Evolutionary conservation across 1,140 invertebrate genomes (phyloP).

Genomic region (Plectus sambesii): DNA sequence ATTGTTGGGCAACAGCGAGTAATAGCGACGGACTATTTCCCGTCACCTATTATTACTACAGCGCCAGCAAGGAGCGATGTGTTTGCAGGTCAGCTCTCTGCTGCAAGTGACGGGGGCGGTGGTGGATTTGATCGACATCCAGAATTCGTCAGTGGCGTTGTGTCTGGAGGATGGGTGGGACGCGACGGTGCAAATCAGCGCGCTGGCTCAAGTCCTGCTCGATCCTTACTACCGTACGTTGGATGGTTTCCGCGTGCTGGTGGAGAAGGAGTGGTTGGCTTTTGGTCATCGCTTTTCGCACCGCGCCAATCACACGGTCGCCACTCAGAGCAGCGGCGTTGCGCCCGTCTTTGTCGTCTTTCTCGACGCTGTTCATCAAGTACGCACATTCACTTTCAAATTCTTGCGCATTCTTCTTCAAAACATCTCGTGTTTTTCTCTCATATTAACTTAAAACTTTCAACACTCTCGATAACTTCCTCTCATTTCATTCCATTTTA

Average conservation of each 20-base stretch:
- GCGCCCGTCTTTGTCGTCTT: conserved; percentile 93
- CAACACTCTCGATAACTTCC: too few relatives aligned
- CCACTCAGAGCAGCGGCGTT: conserved; percentile 66
- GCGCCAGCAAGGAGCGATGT: conserved; percentile 1
- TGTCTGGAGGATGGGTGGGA: conserved; percentile 95
- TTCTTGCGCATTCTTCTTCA: too few relatives aligned
- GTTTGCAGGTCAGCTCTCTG: conserved; percentile 21
- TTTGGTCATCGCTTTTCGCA: conserved; percentile 91
- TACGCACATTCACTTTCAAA: conserved; percentile 33
- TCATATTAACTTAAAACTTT: too few relatives aligned
- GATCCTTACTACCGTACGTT: conserved; percentile 92
- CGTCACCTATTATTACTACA: not conserved
- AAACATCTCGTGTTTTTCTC: too few relatives aligned
- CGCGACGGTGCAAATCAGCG: conserved; percentile 68
- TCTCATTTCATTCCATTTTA: conserved; percentile 4
- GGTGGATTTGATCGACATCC: conserved; percentile 81
- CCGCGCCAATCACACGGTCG: conserved; percentile 72
- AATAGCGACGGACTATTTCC: too few relatives aligned
- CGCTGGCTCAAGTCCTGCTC: conserved; percentile 79
- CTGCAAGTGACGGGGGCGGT: conserved; percentile 49
- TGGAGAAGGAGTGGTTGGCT: conserved; percentile 96
- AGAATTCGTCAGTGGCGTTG: conserved; percentile 83
- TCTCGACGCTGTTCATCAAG: conserved; percentile 87
- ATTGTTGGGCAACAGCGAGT: conserved; percentile 4
- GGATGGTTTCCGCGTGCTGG: conserved; percentile 69